phyloP scores from a whole-genome alignment of 2,113 vertebrate species.

The Clinocottus analis region DNA sequence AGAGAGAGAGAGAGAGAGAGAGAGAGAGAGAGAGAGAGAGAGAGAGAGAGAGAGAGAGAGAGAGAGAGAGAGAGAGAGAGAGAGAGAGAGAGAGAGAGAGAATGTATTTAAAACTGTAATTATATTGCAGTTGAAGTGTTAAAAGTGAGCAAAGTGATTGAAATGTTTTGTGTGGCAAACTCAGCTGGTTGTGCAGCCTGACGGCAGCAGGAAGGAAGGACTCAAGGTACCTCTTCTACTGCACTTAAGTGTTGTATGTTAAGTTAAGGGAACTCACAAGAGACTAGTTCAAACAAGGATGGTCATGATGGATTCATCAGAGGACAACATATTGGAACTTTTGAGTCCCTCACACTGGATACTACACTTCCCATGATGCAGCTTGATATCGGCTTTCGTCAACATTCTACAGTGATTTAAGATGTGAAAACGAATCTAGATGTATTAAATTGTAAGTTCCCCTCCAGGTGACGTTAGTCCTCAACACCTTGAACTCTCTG shows the following conservation, averaged over 20 bases:
- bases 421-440: not conserved
- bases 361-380: not conserved
- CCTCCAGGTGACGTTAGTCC: not conserved
- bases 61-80: too few species aligned
- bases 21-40: too few species aligned
- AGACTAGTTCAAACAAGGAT: not conserved
- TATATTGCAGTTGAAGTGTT: too few species aligned
- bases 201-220: too few species aligned
- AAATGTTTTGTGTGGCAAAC: too few species aligned
- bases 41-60: too few species aligned
- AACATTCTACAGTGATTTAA: not conserved
- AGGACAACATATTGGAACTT: not conserved
- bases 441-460: not conserved
- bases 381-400: not conserved
- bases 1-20: too few species aligned
- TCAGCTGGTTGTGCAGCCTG: too few species aligned
- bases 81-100: too few species aligned
- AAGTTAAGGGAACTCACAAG: not conserved
- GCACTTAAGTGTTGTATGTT: not conserved
- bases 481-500: not conserved
- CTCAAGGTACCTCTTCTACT: not conserved
- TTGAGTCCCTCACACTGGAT: not conserved
- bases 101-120: too few species aligned
- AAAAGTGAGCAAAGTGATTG: too few species aligned
- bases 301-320: not conserved